phyloP scores from a whole-genome alignment of 1,140 invertebrate species.

The Spodoptera litura region DNA sequence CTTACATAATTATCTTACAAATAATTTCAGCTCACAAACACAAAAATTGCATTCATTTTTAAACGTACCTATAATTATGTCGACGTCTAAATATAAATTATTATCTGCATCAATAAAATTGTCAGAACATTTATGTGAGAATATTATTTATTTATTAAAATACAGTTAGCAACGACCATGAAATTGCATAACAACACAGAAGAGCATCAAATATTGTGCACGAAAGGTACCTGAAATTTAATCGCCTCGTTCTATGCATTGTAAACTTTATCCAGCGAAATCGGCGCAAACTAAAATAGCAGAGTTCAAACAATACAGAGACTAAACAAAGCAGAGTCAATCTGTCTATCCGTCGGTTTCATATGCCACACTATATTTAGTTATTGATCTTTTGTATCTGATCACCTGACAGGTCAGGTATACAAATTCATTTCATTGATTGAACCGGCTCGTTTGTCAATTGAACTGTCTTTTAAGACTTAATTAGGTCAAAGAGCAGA shows the following conservation, averaged over 20 bases:
- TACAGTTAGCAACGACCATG: too few species aligned
- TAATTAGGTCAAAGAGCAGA: background rate
- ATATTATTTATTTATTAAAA: too few species aligned
- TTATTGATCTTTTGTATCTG: conserved; percentile 35
- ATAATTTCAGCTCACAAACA: too few species aligned
- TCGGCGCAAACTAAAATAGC: conserved; percentile 56
- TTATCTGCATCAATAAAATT: too few species aligned
- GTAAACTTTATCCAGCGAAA: conserved; percentile 35
- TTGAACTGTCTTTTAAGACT: background rate
- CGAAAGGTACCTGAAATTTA: conserved; percentile 27
- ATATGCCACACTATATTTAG: conserved; percentile 38
- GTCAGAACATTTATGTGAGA: too few species aligned
- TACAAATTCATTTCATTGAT: background rate
- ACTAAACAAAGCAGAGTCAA: conserved; percentile 68
- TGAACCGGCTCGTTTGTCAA: background rate
- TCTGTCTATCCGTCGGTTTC: conserved; percentile 57
- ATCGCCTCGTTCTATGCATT: conserved; percentile 20
- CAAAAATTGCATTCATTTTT: too few species aligned
- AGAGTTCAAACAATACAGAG: conserved; percentile 64
- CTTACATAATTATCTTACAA: too few species aligned
- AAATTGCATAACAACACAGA: background rate
- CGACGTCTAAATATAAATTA: too few species aligned
- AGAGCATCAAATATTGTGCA: background rate
- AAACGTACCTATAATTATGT: too few species aligned
- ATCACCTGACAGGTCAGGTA: background rate